These are phyloP conservation scores for Drosophila quinaria DNA, from an alignment of 2,888 invertebrate species.

Conservation along the genomic window DNA sequence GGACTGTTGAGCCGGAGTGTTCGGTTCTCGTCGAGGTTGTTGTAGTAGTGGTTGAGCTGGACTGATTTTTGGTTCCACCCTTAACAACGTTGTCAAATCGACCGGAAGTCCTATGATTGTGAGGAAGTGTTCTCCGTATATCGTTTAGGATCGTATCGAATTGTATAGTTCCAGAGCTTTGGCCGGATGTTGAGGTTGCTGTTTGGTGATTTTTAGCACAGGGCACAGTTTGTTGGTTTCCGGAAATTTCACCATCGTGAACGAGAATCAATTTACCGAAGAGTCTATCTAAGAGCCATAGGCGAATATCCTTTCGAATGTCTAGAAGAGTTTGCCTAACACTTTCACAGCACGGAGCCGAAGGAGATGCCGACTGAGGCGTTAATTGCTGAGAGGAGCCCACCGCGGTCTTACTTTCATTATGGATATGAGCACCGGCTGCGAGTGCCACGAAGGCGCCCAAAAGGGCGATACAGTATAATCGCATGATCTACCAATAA, in stretches of 20 bases:
- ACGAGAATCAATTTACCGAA: slow-evolving; percentile 62
- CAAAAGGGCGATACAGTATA: slow-evolving; percentile 58
- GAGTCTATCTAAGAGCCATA: slow-evolving; percentile 65
- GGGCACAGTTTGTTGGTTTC: slow-evolving; percentile 46
- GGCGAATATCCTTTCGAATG: slow-evolving; percentile 67
- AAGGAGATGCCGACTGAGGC: slow-evolving; percentile 19
- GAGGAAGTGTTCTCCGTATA: slow-evolving; percentile 32
- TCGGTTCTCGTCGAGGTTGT: slow-evolving; percentile 9
- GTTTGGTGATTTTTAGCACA: slow-evolving; percentile 49
- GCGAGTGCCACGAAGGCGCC: slow-evolving; percentile 52
- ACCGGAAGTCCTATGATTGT: slow-evolving; percentile 26
- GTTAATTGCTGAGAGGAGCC: slow-evolving; percentile 27
- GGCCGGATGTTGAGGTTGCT: slow-evolving; percentile 12
- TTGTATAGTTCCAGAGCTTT: slow-evolving; percentile 1
- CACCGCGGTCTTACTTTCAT: slow-evolving; percentile 31
- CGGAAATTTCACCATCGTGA: slow-evolving; percentile 58
- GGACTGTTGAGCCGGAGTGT: background rate
- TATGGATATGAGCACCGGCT: slow-evolving; percentile 52
- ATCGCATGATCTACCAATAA: slow-evolving; percentile 60
- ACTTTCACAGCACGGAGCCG: slow-evolving; percentile 67
- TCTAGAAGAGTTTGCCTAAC: slow-evolving; percentile 68
- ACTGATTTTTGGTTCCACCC: slow-evolving; percentile 12
- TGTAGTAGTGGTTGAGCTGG: slow-evolving; percentile 6
- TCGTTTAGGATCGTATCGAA: slow-evolving; percentile 37
- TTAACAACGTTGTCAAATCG: slow-evolving; percentile 7